Evolutionary conservation across 2,113 vertebrate species (phyloP).

Genomic region (Numenius arquata): DNA sequence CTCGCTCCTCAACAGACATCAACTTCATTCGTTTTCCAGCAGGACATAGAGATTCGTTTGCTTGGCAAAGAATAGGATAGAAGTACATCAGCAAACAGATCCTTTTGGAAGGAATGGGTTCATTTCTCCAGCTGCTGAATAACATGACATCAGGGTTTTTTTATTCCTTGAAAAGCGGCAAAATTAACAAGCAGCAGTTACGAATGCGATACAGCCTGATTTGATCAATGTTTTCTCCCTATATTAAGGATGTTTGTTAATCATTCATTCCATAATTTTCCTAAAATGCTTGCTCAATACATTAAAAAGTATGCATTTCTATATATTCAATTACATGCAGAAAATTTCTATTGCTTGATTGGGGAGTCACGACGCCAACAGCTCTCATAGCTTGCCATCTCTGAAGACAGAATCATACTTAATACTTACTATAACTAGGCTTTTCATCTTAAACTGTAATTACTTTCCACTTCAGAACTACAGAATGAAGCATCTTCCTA

Average conservation of each 20-base stretch:
- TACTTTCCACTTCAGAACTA: conserved; percentile 64
- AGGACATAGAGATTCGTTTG: not conserved
- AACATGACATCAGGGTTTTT: not conserved
- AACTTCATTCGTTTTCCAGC: not conserved
- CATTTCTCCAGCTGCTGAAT: not conserved
- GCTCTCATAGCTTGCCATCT: conserved; percentile 21
- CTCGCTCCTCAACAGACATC: not conserved
- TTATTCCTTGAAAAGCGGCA: not conserved
- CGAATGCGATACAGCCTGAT: not conserved
- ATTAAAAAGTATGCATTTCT: not conserved
- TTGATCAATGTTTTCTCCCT: conserved; percentile 42
- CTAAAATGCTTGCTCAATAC: conserved; percentile 6
- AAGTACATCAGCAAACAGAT: not conserved
- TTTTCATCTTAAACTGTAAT: conserved; percentile 60
- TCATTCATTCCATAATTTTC: conserved; percentile 7
- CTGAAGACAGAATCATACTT: conserved; percentile 58
- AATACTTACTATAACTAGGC: conserved; percentile 50
- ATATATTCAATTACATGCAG: conserved; percentile 32
- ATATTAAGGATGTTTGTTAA: conserved; percentile 39
- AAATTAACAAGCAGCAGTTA: conserved; percentile 16
- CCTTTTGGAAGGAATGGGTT: not conserved
- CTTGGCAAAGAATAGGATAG: not conserved
- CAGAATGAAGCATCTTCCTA: conserved; percentile 52
- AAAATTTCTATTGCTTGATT: conserved; percentile 31
- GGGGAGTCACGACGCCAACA: conserved; percentile 18